These are phyloP conservation scores for Trichonephila clavipes DNA, from an alignment of 1,140 invertebrate species.

Conservation along the genomic window DNA sequence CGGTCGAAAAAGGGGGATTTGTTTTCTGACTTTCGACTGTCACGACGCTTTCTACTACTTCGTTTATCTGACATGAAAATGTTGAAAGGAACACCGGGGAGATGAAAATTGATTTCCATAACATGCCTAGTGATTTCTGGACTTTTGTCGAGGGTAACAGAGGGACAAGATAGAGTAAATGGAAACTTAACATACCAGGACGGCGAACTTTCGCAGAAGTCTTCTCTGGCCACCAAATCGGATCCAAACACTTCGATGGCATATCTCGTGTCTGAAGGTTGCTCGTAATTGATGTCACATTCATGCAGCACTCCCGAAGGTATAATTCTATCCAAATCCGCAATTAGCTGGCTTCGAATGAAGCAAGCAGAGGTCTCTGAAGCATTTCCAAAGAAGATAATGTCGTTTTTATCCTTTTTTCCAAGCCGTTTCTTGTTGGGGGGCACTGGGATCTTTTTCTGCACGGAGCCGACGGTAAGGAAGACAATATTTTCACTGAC, in stretches of 20 bases:
- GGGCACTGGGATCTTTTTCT: conserved; percentile 71
- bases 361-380: conserved; percentile 82
- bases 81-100: conserved; percentile 69
- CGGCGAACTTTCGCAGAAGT: conserved; percentile 89
- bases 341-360: conserved; percentile 88
- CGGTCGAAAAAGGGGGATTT: conserved; percentile 88
- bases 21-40: conserved; percentile 78
- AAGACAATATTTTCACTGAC: conserved; percentile 47
- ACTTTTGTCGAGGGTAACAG: conserved; percentile 87
- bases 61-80: conserved; percentile 77
- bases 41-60: conserved; percentile 77
- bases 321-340: conserved; percentile 88
- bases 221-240: conserved; percentile 89
- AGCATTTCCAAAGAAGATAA: conserved; percentile 57
- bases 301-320: conserved; percentile 86
- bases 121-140: conserved; percentile 84
- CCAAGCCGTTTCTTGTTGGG: not conserved
- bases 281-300: conserved; percentile 88
- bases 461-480: conserved; percentile 57
- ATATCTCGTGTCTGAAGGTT: conserved; percentile 89
- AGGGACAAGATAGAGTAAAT: conserved; percentile 83
- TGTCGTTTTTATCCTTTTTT: conserved; percentile 46
- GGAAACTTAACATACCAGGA: conserved; percentile 90
- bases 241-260: conserved; percentile 88
- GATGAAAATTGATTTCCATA: conserved; percentile 78